Evolutionary conservation across 2,888 invertebrate genomes (phyloP).

Genomic region (Monopis laevigella): DNA sequence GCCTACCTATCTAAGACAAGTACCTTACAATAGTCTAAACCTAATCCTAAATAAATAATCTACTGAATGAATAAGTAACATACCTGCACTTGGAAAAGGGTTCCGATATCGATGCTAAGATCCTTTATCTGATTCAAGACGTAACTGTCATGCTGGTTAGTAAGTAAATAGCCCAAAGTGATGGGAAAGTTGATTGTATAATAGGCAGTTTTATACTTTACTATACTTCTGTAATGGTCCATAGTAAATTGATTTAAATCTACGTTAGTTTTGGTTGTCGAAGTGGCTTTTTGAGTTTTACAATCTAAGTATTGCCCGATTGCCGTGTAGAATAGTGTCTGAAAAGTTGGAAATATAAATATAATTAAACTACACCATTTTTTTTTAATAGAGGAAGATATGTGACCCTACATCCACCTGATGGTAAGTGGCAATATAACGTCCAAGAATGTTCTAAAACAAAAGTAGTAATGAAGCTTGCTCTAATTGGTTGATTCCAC

Average conservation of each 20-base stretch:
- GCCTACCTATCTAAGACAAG: too few species aligned
- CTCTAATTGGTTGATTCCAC: too few species aligned
- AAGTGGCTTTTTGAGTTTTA: constrained; percentile 60
- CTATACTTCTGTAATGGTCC: constrained; percentile 84
- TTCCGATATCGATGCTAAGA: constrained; percentile 87
- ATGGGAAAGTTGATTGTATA: constrained; percentile 92
- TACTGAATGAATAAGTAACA: constrained; percentile 19
- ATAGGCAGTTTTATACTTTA: constrained; percentile 88
- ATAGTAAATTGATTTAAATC: constrained; percentile 72
- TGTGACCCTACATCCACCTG: too few species aligned
- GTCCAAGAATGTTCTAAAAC: too few species aligned
- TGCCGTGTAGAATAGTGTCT: constrained; percentile 69
- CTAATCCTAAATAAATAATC: neutral
- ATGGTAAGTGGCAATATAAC: too few species aligned
- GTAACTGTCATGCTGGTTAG: constrained; percentile 73
- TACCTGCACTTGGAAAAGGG: constrained; percentile 91
- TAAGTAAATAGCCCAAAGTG: constrained; percentile 82
- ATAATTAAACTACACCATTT: too few species aligned
- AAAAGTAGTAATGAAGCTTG: too few species aligned
- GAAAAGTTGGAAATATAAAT: too few species aligned
- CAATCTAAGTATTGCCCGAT: constrained; percentile 85
- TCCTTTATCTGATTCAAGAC: constrained; percentile 77
- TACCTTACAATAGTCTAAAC: too few species aligned
- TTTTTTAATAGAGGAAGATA: too few species aligned
- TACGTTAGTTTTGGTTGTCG: too few species aligned